Conservation (phyloP, 2,797 vertebrate species). For the Falco peregrinus region DNA sequence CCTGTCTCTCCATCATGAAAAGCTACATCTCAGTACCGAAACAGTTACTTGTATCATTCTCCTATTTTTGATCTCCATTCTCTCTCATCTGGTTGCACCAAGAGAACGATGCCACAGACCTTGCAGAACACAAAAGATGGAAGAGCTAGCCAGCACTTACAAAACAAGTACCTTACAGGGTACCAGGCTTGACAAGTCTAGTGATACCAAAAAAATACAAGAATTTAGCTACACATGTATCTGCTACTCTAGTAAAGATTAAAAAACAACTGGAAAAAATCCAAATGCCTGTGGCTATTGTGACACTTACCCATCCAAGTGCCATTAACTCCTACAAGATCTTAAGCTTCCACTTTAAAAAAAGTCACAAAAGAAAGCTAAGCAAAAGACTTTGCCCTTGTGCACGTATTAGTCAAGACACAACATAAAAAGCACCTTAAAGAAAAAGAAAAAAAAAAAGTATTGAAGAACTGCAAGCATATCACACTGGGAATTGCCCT, state of each 20-base stretch:
- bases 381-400: not conserved
- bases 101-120: not conserved
- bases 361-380: not conserved
- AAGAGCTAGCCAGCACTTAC: not conserved
- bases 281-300: not conserved
- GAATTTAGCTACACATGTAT: not conserved
- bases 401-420: not conserved
- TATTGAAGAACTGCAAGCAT: not conserved
- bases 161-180: not conserved
- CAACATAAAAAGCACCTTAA: not conserved
- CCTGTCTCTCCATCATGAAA: not conserved
- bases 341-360: not conserved
- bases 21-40: not conserved
- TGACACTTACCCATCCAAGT: not conserved
- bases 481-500: conserved; percentile 22
- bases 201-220: rapidly evolving
- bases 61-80: not conserved
- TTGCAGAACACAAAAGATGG: not conserved
- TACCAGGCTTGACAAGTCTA: not conserved
- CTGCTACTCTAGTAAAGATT: not conserved
- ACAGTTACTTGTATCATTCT: not conserved
- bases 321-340: not conserved
- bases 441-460: not conserved
- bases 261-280: not conserved
- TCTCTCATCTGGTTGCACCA: not conserved